phyloP scores from a whole-genome alignment of 2,797 vertebrate species.

The Mycteria americana region DNA sequence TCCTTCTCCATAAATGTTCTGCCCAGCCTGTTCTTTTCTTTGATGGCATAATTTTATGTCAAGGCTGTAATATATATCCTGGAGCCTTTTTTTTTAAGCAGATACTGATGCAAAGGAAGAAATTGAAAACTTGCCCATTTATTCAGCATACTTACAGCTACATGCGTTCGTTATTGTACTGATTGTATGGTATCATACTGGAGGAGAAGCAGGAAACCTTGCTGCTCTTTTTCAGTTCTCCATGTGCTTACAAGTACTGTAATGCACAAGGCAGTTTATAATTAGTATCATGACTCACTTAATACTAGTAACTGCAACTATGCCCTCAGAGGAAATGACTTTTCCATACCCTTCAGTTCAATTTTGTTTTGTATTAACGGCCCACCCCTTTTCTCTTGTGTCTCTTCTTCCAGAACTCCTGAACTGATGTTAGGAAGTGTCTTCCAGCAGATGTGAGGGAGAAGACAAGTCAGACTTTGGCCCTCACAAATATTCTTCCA shows the following conservation, averaged over 20 bases:
- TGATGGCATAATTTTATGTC: not conserved
- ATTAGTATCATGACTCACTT: constrained; percentile 68
- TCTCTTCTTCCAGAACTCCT: constrained; percentile 56
- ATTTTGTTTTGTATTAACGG: not conserved
- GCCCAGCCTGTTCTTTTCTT: not conserved
- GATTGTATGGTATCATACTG: not conserved
- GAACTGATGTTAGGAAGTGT: not conserved
- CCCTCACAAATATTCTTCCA: not conserved
- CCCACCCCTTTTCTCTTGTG: not conserved
- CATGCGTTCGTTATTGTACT: not conserved
- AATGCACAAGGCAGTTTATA: constrained; percentile 5
- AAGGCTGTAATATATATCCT: not conserved
- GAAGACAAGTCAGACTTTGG: not conserved
- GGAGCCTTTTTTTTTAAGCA: not conserved
- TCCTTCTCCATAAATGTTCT: not conserved
- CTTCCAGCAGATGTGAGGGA: not conserved
- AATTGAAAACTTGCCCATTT: not conserved
- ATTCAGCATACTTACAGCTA: not conserved
- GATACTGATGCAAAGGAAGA: not conserved
- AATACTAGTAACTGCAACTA: constrained; percentile 6
- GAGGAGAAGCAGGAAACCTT: not conserved
- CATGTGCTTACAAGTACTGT: not conserved
- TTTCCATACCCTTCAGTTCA: not conserved
- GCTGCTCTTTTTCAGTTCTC: constrained; percentile 17
- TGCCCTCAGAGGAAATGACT: constrained; percentile 35